Evolutionary conservation across 2,113 vertebrate species (phyloP).

Genomic region (Theristicus caerulescens): DNA sequence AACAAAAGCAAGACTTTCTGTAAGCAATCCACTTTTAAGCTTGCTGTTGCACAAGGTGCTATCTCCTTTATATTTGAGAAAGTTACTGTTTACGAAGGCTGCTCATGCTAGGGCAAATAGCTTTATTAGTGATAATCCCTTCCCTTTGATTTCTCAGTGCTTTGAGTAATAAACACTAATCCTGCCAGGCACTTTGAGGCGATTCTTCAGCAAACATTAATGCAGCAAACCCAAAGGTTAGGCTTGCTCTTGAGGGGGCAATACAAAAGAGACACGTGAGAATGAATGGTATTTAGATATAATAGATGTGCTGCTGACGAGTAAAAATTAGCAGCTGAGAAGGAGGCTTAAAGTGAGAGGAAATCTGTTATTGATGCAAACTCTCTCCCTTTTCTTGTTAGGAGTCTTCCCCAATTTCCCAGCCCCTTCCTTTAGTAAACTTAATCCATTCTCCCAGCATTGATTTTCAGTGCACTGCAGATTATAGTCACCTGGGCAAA

Average conservation of each 20-base stretch:
- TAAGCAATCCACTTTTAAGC: not conserved
- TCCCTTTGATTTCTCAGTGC: conserved; percentile 1
- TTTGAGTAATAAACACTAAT: conserved; percentile 1
- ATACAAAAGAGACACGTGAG: not conserved
- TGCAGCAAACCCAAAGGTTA: not conserved
- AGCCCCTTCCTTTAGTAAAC: not conserved
- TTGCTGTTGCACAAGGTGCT: not conserved
- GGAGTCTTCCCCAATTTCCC: not conserved
- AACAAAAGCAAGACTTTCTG: not conserved
- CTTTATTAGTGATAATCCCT: conserved; percentile 1
- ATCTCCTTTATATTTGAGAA: not conserved
- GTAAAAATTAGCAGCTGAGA: not conserved
- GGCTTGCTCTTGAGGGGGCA: not conserved
- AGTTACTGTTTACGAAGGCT: not conserved
- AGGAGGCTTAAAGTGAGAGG: not conserved
- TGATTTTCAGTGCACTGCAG: not conserved
- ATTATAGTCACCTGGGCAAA: not conserved
- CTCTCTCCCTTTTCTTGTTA: not conserved
- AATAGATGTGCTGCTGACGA: not conserved
- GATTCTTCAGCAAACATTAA: not conserved
- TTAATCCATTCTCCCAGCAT: not conserved
- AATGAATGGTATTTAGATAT: not conserved
- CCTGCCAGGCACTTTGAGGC: not conserved
- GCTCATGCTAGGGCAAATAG: not conserved
- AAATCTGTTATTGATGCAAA: not conserved